These are phyloP conservation scores for Panagrolaimus sp. DNA, from an alignment of 1,140 invertebrate genomes.

Conservation along the genomic window DNA sequence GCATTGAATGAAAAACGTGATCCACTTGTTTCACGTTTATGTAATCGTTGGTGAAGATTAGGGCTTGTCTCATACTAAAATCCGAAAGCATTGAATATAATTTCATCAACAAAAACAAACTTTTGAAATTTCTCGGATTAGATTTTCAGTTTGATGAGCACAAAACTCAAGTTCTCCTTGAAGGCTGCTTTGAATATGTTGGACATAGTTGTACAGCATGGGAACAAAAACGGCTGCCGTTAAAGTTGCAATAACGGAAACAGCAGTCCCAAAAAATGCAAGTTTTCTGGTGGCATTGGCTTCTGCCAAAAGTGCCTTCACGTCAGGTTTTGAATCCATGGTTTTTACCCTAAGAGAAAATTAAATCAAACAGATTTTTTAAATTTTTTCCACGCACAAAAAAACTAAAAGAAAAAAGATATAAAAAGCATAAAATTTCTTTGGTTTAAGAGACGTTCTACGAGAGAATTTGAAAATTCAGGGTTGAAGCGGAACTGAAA, in stretches of 20 bases:
- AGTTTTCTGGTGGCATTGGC: slow-evolving; percentile 30
- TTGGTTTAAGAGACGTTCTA: too few relatives aligned
- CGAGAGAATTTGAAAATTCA: too few relatives aligned
- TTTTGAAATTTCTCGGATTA: slow-evolving; percentile 38
- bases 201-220: slow-evolving; percentile 52
- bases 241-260: slow-evolving; percentile 46
- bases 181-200: slow-evolving; percentile 48
- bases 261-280: slow-evolving; percentile 45
- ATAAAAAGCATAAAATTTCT: too few relatives aligned
- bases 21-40: neutral
- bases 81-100: neutral
- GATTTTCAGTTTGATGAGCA: slow-evolving; percentile 41
- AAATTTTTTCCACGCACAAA: too few relatives aligned
- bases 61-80: neutral
- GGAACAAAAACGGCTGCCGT: slow-evolving; percentile 49
- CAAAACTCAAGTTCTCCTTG: slow-evolving; percentile 51
- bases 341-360: too few relatives aligned
- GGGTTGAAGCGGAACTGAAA: too few relatives aligned
- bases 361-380: too few relatives aligned
- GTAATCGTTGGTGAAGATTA: neutral
- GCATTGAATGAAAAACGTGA: neutral
- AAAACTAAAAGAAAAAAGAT: too few relatives aligned
- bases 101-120: neutral
- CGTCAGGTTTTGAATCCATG: neutral
- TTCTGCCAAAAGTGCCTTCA: slow-evolving; percentile 28